A percentile compares a stretch with the other conserved stretches of the same genome.
Evolutionary conservation across 2,797 vertebrate genomes (phyloP).

Genomic region (Parotocinclus haroldoi): DNA sequence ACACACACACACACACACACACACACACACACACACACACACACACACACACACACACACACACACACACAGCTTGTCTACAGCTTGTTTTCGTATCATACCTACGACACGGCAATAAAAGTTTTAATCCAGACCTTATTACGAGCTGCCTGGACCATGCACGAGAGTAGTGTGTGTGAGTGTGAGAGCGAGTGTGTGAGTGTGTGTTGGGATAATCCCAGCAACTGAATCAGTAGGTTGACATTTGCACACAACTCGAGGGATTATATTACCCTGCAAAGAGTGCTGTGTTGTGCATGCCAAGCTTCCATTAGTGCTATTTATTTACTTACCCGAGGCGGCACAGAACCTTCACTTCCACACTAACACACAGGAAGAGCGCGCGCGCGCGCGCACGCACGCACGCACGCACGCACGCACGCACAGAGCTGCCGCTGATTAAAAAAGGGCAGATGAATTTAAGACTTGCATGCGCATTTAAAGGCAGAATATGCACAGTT

Average conservation of each 20-base stretch:
- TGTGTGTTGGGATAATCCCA: conserved; percentile 48
- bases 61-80: conserved; percentile 23
- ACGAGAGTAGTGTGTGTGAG: conserved; percentile 26
- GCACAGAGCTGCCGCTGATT: neutral
- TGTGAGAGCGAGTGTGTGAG: conserved; percentile 39
- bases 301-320: conserved; percentile 55
- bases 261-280: conserved; percentile 58
- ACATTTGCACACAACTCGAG: conserved; percentile 58
- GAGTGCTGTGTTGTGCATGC: conserved; percentile 46
- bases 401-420: conserved; percentile 28
- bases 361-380: no score
- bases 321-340: conserved; percentile 55
- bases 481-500: no score
- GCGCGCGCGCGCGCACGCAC: no score
- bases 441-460: no score
- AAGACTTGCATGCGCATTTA: no score
- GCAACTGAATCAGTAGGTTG: conserved; percentile 62
- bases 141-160: conserved; percentile 23
- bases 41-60: conserved; percentile 37
- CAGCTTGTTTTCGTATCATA: conserved; percentile 20
- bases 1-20: conserved; percentile 36
- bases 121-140: no score
- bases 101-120: conserved; percentile 13
- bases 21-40: conserved; percentile 37
- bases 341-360: conserved; percentile 53